Evolutionary conservation across 2,888 invertebrate species (phyloP).

Genomic region (Agonopterix subpropinquella): DNA sequence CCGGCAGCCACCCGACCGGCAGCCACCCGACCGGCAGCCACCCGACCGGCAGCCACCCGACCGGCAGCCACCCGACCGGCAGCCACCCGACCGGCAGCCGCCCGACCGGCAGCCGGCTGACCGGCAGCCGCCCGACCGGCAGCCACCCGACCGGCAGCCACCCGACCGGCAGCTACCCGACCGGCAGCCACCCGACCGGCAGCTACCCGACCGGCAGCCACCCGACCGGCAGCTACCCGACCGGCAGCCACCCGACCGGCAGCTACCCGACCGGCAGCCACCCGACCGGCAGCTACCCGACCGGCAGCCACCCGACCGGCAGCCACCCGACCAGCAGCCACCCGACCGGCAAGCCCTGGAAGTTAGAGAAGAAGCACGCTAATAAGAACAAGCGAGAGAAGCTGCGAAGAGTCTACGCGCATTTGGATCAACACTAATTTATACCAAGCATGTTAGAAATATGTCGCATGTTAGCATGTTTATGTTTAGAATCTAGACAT

Average conservation of each 20-base stretch:
- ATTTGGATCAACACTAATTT: conserved; percentile 85
- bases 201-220: conserved; percentile 24
- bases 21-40: too few species aligned
- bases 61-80: conserved; percentile 30
- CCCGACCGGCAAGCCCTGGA: conserved; percentile 79
- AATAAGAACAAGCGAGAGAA: conserved; percentile 96
- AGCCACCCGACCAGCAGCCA: conserved; percentile 29
- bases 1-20: conserved; percentile 30
- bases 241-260: conserved; percentile 20
- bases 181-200: conserved; percentile 20
- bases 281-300: too few species aligned
- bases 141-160: conserved; percentile 29
- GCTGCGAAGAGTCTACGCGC: conserved; percentile 87
- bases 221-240: too few species aligned
- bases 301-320: conserved; percentile 20
- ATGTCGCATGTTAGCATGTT: too few species aligned
- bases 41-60: conserved; percentile 21
- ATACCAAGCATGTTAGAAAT: too few species aligned
- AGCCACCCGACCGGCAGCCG: too few species aligned
- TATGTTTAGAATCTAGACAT: too few species aligned
- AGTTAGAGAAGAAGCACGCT: conserved; percentile 87
- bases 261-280: conserved; percentile 24
- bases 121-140: conserved; percentile 20
- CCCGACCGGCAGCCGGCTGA: too few species aligned
- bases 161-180: too few species aligned